These are phyloP conservation scores for Capreolus pygargus DNA, from an alignment of 2,113 vertebrate genomes.

Conservation along the genomic window DNA sequence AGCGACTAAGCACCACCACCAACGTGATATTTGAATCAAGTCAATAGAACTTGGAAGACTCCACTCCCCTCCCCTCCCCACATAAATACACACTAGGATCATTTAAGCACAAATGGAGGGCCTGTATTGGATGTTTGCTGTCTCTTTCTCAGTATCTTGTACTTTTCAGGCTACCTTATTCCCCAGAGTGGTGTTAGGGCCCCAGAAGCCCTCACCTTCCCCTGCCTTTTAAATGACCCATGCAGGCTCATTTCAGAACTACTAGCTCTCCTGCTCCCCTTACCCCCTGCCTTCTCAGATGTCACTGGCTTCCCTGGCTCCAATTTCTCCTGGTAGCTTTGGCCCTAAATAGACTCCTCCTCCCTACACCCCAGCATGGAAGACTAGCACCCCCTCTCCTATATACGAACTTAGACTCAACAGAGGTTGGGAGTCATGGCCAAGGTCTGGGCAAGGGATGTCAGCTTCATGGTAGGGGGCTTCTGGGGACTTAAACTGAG, in stretches of 20 bases:
- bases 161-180: not conserved
- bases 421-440: not conserved
- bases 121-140: not conserved
- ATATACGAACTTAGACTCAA: not conserved
- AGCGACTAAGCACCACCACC: not conserved
- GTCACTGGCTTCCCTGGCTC: not conserved
- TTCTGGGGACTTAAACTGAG: not conserved
- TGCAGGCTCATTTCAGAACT: not conserved
- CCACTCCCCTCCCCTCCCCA: too few relatives aligned
- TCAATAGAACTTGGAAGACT: not conserved
- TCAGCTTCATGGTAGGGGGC: not conserved
- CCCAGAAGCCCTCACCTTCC: not conserved
- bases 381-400: not conserved
- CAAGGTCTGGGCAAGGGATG: not conserved
- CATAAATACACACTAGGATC: not conserved
- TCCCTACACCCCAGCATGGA: not conserved
- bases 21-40: not conserved
- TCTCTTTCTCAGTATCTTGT: not conserved
- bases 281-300: not conserved
- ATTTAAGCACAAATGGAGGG: not conserved
- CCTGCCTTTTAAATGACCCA: not conserved
- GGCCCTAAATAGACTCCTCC: not conserved
- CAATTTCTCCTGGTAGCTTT: not conserved
- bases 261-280: not conserved
- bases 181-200: not conserved